Evolutionary conservation across 2,113 vertebrate species (phyloP), one percentile per base, ranked within the genome.

Genomic region (Rhagologus leucostigma): DNA sequence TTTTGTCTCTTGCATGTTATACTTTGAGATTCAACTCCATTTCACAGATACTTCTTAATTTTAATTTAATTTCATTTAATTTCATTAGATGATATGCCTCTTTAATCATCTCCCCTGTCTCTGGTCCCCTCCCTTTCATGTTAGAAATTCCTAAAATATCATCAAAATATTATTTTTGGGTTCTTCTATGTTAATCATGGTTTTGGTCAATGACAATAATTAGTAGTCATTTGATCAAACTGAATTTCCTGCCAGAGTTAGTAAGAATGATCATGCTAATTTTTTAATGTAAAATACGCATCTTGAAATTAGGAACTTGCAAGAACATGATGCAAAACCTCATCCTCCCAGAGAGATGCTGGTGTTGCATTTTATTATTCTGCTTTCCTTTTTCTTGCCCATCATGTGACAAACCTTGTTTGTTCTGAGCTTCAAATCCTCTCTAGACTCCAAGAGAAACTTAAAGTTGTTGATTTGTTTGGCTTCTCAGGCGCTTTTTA

Each of bases 401-500:
- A 4, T 88, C 69, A 68, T 74, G 47, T 91, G 94, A 93, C 16
- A 7, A 89, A 47, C 11, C 3, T 5, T 63, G 59, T 81, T 95
- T 95, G 33, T 75, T 80, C 65, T 56, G 60, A 95, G 46, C 47
- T 95, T 94, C 52, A 85, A 18, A 62, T 74, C 27, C 29, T 91
- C 75, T 85, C 53, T 37, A 32, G 47, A 4, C 2, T 89, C 91
- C 92, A 93, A 77, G 35, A 95, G 93, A 89, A 95, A 91, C 55
- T 67, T 77, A 23, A 83, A 67, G 52, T 47, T 69, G 11, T 88
- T 95, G 75, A 83, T 91, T 80, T 91, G 20, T 59, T 95, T 94
- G 90, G 71, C 93, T 95, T 88, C 75, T 88, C 39, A 20, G 30
- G 30, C 39, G 7, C 50, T 90, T 92, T 91, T 91, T 63, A 96